phyloP scores from a whole-genome alignment of 2,113 vertebrate genomes.

The Platycercus adscitus region DNA sequence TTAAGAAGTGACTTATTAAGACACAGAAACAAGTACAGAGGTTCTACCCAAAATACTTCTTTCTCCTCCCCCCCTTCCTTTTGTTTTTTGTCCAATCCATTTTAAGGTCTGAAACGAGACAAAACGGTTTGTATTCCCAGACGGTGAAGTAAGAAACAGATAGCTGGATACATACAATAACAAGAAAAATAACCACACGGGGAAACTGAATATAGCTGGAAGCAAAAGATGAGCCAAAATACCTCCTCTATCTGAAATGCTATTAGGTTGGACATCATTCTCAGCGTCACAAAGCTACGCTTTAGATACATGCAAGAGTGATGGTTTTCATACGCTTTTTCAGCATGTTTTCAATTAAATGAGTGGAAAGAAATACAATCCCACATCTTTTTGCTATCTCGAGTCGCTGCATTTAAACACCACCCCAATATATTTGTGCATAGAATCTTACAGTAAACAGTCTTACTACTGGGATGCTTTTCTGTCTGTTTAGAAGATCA shows the following conservation, averaged over 20 bases:
- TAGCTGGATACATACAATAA: slow-evolving; percentile 36
- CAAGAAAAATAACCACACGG: slow-evolving; percentile 32
- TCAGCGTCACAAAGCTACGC: not conserved
- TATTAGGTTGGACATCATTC: slow-evolving; percentile 30
- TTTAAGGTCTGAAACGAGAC: slow-evolving; percentile 51
- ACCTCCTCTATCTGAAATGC: slow-evolving; percentile 46
- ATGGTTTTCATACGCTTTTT: slow-evolving; percentile 35
- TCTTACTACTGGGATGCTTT: not conserved
- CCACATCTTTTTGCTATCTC: slow-evolving; percentile 57
- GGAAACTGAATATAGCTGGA: slow-evolving; percentile 33
- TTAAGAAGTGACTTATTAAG: not conserved
- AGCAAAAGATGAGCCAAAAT: slow-evolving; percentile 47
- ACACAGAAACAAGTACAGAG: not conserved
- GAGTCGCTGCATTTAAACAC: not conserved
- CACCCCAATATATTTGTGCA: slow-evolving; percentile 24
- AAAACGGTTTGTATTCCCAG: slow-evolving; percentile 49
- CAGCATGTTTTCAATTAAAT: slow-evolving; percentile 59
- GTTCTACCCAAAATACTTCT: not conserved
- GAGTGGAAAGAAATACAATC: slow-evolving; percentile 48
- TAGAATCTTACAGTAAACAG: slow-evolving; percentile 36
- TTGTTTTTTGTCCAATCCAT: slow-evolving; percentile 17
- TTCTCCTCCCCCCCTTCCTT: not conserved
- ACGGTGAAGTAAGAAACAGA: slow-evolving; percentile 59
- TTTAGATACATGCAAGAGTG: slow-evolving; percentile 5
- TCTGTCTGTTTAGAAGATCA: not conserved